Evolutionary conservation across 2,113 vertebrate species (phyloP).

Genomic region (Oreochromis tanganicae): DNA sequence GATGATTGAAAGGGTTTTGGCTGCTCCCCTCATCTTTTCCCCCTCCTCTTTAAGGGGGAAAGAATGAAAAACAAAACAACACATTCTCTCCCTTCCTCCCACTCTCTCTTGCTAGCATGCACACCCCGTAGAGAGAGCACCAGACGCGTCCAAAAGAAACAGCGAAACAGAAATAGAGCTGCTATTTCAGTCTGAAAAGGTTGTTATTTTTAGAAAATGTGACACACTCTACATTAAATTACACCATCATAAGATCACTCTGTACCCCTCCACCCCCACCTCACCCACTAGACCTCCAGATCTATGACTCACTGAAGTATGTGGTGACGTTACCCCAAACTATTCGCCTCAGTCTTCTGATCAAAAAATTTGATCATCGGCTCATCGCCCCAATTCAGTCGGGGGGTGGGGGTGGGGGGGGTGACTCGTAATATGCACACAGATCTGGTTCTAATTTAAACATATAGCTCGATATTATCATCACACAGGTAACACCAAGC

Average conservation of each 20-base stretch:
- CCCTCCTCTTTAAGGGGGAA: background rate
- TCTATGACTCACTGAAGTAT: constrained; percentile 70
- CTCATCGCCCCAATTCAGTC: constrained; percentile 49
- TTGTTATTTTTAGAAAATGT: constrained; percentile 73
- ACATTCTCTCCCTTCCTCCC: constrained; percentile 36
- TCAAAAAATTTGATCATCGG: constrained; percentile 32
- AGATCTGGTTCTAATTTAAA: constrained; percentile 37
- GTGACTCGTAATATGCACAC: background rate
- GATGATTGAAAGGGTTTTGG: constrained; percentile 23
- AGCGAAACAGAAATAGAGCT: constrained; percentile 69
- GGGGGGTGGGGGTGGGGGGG: background rate
- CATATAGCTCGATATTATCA: constrained; percentile 13
- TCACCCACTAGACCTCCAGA: background rate
- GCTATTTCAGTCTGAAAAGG: constrained; percentile 69
- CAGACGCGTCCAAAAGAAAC: constrained; percentile 70
- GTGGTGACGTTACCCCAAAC: constrained; percentile 62
- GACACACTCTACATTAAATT: constrained; percentile 63
- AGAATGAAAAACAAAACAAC: constrained; percentile 60
- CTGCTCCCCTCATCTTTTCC: background rate
- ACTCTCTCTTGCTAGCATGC: constrained; percentile 21
- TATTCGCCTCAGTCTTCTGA: constrained; percentile 12
- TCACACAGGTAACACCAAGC: constrained; percentile 4
- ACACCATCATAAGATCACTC: constrained; percentile 69
- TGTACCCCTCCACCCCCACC: background rate
- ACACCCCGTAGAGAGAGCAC: constrained; percentile 25